Conservation (phyloP, 2,113 vertebrate species). For the Notarius quadriscutis region DNA sequence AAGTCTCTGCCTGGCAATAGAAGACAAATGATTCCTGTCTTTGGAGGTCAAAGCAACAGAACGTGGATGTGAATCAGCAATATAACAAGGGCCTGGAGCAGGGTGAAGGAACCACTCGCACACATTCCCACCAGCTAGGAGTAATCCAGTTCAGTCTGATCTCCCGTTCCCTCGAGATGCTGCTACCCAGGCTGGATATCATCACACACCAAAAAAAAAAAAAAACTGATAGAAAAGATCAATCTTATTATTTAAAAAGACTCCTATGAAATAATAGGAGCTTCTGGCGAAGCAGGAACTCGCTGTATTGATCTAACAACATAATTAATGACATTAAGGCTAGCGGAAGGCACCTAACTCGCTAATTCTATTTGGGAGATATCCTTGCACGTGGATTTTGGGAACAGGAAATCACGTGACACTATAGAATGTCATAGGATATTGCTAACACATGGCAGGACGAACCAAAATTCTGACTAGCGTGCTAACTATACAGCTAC, state of each 20-base stretch:
- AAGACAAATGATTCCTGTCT: constrained; percentile 34
- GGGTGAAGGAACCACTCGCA: constrained; percentile 22
- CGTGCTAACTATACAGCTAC: background rate
- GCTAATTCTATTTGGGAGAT: constrained; percentile 1
- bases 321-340: constrained; percentile 16
- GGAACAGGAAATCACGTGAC: background rate
- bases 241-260: constrained; percentile 11
- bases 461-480: background rate
- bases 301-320: background rate
- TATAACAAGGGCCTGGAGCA: constrained; percentile 23
- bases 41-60: constrained; percentile 38
- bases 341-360: constrained; percentile 26
- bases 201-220: constrained; percentile 12
- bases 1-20: constrained; percentile 33
- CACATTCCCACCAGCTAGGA: constrained; percentile 16
- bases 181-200: constrained; percentile 29
- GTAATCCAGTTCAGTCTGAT: constrained; percentile 28
- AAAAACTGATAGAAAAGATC: background rate
- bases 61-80: constrained; percentile 40
- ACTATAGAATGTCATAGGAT: background rate
- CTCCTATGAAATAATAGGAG: background rate
- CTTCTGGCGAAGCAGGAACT: constrained; percentile 6
- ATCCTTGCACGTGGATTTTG: background rate
- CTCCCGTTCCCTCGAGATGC: constrained; percentile 17
- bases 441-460: background rate